Conservation (phyloP, 2,888 invertebrate genomes). For the Cactoblastis cactorum region DNA sequence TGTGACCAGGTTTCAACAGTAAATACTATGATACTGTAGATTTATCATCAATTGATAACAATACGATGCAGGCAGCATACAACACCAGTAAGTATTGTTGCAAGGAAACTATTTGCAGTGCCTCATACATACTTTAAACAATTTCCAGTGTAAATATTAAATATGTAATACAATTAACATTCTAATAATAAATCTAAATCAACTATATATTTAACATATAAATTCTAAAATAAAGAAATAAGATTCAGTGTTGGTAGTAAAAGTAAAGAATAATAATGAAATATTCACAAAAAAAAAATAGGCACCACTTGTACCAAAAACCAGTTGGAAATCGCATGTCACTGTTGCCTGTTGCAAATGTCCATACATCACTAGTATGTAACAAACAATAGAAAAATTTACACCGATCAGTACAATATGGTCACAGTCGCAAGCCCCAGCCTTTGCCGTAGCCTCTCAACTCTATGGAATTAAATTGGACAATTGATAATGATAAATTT, state of each 20-base stretch:
- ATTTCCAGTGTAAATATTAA: constrained; percentile 72
- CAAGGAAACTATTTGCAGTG: constrained; percentile 34
- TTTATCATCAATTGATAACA: constrained; percentile 40
- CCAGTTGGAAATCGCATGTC: constrained; percentile 37
- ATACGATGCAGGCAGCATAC: constrained; percentile 42
- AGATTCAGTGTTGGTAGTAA: constrained; percentile 56
- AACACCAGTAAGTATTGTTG: constrained; percentile 41
- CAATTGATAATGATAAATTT: background rate
- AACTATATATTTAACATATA: constrained; percentile 75
- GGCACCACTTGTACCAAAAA: constrained; percentile 57
- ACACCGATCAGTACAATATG: constrained; percentile 71
- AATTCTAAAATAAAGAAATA: constrained; percentile 66
- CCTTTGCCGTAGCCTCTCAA: constrained; percentile 39
- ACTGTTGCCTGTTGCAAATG: constrained; percentile 38
- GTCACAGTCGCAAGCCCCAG: constrained; percentile 65
- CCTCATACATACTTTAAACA: constrained; percentile 49
- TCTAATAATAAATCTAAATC: constrained; percentile 65
- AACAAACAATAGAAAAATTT: constrained; percentile 77
- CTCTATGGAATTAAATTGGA: constrained; percentile 18
- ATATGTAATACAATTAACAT: constrained; percentile 68
- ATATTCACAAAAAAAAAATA: constrained; percentile 32
- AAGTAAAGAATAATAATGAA: constrained; percentile 32
- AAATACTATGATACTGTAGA: constrained; percentile 37
- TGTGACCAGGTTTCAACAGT: constrained; percentile 50
- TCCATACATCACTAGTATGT: constrained; percentile 52